Conservation (phyloP, 2,888 invertebrate genomes). For the Agrochola litura region DNA sequence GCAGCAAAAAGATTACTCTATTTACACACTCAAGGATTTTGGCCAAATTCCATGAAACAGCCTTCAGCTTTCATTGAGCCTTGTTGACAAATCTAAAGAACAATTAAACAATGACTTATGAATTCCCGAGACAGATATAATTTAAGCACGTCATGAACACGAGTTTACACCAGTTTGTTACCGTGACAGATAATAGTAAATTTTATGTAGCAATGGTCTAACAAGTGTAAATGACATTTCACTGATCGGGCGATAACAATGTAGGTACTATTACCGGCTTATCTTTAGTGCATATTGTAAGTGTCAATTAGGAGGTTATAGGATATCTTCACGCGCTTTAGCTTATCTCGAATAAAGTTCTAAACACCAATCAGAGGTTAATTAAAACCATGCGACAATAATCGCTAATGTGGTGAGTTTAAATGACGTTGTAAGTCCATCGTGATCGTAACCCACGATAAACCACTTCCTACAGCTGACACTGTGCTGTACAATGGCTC, state of each 20-base stretch:
- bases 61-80: neutral
- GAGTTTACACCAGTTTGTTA: constrained; percentile 15
- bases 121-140: neutral
- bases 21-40: constrained; percentile 40
- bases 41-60: constrained; percentile 11
- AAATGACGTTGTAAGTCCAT: constrained; percentile 23
- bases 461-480: constrained; percentile 7
- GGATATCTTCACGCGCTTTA: constrained; percentile 29
- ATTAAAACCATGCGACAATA: constrained; percentile 15
- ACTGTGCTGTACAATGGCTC: constrained; percentile 11
- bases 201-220: constrained; percentile 22
- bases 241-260: constrained; percentile 29
- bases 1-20: constrained; percentile 32
- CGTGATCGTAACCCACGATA: constrained; percentile 1
- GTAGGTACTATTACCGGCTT: constrained; percentile 20
- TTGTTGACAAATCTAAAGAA: constrained; percentile 41
- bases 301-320: constrained; percentile 37
- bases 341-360: constrained; percentile 38
- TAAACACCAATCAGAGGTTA: constrained; percentile 40
- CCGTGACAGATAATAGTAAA: constrained; percentile 23
- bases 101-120: constrained; percentile 35
- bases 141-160: constrained; percentile 10
- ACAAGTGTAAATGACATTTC: constrained; percentile 9
- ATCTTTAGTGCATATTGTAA: constrained; percentile 53
- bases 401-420: constrained; percentile 9